These are phyloP conservation scores for Portevinia maculata DNA, from an alignment of 2,888 invertebrate genomes.

Conservation along the genomic window DNA sequence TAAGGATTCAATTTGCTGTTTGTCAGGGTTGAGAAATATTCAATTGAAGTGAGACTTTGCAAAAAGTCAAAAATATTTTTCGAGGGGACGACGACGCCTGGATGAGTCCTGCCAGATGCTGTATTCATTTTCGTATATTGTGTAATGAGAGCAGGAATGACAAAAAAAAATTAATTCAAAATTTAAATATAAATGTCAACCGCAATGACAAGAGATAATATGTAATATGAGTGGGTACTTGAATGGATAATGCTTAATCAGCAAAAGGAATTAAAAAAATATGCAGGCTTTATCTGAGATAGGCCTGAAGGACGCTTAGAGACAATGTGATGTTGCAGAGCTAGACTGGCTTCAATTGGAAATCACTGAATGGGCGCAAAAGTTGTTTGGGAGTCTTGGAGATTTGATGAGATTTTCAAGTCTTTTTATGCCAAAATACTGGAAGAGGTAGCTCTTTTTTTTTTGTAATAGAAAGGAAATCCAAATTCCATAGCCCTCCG, in stretches of 20 bases:
- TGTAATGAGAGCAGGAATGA: background rate
- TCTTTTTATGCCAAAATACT: background rate
- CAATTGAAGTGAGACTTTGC: constrained; percentile 59
- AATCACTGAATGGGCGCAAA: background rate
- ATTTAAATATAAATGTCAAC: constrained; percentile 71
- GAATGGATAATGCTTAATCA: constrained; percentile 42
- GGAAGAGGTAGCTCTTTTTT: background rate
- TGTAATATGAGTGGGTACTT: constrained; percentile 50
- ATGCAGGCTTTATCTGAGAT: background rate
- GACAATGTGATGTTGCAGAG: background rate
- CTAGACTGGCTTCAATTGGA: background rate
- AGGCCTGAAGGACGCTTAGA: background rate
- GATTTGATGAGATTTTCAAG: background rate
- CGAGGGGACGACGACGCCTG: constrained; percentile 15
- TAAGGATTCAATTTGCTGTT: constrained; percentile 68
- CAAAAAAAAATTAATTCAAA: constrained; percentile 35
- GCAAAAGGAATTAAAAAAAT: constrained; percentile 21
- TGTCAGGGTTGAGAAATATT: constrained; percentile 16
- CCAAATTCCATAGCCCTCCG: too few relatives aligned
- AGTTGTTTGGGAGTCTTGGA: background rate
- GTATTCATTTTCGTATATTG: constrained; percentile 30
- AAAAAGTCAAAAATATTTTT: constrained; percentile 41
- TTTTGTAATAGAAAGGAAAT: too few relatives aligned
- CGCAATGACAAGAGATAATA: constrained; percentile 54
- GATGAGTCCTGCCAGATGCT: constrained; percentile 32